Evolutionary conservation across 2,888 invertebrate species (phyloP), one percentile per base, ranked within the genome.

Genomic region (Frankliniella fusca): DNA sequence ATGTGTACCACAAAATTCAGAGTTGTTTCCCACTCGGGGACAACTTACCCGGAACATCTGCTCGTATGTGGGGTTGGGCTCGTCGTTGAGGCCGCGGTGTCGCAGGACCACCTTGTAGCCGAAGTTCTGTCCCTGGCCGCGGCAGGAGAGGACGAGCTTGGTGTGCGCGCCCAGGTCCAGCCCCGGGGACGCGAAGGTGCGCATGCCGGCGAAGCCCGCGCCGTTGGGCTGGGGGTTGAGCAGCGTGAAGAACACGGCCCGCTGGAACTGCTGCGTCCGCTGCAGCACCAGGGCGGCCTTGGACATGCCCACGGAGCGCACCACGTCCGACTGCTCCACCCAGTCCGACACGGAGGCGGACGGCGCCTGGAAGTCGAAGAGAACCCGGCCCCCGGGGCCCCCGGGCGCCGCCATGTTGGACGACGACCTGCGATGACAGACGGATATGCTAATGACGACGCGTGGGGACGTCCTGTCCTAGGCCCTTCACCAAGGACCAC

Each of bases 191-290:
- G 88, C 89, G 20, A 88, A 85, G n/a, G 89, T 90, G 83, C 91
- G 87, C 83, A 92, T 89, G 18, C 93, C 93, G 50, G 92, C 92
- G 86, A 93, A 93, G 1, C 92, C 92, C 38, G 93, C 93, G 0
- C 93, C 93, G 84, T 93, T 92, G 12, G 90, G 89, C 87, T 93
- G 93, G 7, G 93, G 93, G 86, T 92, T 93, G 38, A 93, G 86
- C 81, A 93, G 87, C 5, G 91, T 90, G 85, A 93, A 93, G 85
- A 93, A 91, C 85, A 93, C 88, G 0, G 91, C 93, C 86, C 92
- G 87, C 86, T 92, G 90, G 84, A 91, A 92, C 54, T 90, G 87
- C 84, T 89, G 88, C 80, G 92, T 92, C 85, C 90, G 90, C 85
- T 93, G 92, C 50, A 92, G 87, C 10, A 89, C 89, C 50, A 93